phyloP scores from a whole-genome alignment of 1,140 invertebrate species.

The Drosophila miranda region DNA sequence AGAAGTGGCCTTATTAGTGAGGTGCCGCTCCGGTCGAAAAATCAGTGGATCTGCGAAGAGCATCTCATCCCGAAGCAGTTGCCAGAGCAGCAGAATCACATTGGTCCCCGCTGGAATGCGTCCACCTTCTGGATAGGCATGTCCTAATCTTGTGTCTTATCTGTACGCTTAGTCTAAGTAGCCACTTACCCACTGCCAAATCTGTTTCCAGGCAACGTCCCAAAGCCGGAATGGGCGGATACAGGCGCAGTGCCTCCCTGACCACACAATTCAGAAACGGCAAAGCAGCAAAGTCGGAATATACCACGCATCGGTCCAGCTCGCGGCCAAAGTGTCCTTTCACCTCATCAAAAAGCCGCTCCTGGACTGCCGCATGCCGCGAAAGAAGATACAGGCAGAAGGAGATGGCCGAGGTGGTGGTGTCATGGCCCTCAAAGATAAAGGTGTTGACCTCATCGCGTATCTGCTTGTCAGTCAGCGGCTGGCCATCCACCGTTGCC shows the following conservation, averaged over 20 bases:
- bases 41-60: slow-evolving; percentile 54
- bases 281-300: slow-evolving; percentile 84
- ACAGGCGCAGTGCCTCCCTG: slow-evolving; percentile 86
- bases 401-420: slow-evolving; percentile 85
- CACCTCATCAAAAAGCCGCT: slow-evolving; percentile 85
- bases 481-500: slow-evolving; percentile 84
- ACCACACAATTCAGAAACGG: slow-evolving; percentile 87
- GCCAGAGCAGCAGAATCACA: slow-evolving; percentile 82
- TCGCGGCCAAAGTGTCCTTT: slow-evolving; percentile 55
- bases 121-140: slow-evolving; percentile 48
- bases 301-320: slow-evolving; percentile 83
- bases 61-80: slow-evolving; percentile 77
- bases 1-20: slow-evolving; percentile 79
- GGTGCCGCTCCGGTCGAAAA: slow-evolving; percentile 86
- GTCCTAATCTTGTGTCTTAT: slow-evolving; percentile 28
- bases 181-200: slow-evolving; percentile 68
- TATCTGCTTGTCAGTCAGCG: slow-evolving; percentile 86
- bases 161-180: not conserved
- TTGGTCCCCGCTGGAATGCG: slow-evolving; percentile 82
- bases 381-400: slow-evolving; percentile 85
- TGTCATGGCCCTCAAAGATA: slow-evolving; percentile 90
- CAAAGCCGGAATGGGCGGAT: slow-evolving; percentile 87
- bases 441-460: slow-evolving; percentile 90
- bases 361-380: slow-evolving; percentile 84
- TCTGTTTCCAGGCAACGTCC: slow-evolving; percentile 84